Evolutionary conservation across 2,888 invertebrate genomes (phyloP), one percentile per base, ranked within the genome.

Genomic region (Diarsia mendica): DNA sequence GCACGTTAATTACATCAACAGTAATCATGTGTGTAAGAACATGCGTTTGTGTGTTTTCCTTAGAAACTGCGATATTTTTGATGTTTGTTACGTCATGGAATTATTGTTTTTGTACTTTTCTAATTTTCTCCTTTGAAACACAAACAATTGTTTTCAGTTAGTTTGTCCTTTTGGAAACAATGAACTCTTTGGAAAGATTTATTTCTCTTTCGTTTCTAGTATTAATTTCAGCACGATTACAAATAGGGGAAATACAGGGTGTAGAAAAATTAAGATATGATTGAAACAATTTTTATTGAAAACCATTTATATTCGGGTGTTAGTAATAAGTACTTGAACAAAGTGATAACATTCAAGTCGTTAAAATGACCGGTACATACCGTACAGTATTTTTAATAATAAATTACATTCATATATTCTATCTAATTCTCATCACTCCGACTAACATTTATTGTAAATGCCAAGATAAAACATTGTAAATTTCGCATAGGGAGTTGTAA

Each of bases 231-330:
- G 28, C 1, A 28, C 28, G 8, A 58, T 58, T 58, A 58, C 28
- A 58, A 15, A 6, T 28, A 58, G 28, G 15, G 23, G 28, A 58
- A 39, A 20, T 39, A 67, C 3, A 60, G n/a, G 84, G 8, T 63
- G 67, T 20, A 73, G 63, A 67, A 82, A 75, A 76, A 81, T 75
- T 49, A 65, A 77, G 28, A 75, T 73, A 61, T 75, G 83, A 91
- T 88, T 90, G 87, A 94, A 93, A 94, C 92, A 89, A 90, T 79
- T 82, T 82, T 88, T 93, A 93, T 92, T 94, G 92, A 93, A 96
- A 96, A 96, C 94, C 95, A 95, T 96, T 95, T 95, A 95, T 94
- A 92, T 92, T 93, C 91, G 92, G 92, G 93, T 95, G 93, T 94
- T 92, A 91, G 85, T 89, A 92, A 85, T 90, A 93, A 93, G 90